These are phyloP conservation scores for Holotrichia oblita DNA, from an alignment of 1,140 invertebrate genomes.

Conservation along the genomic window DNA sequence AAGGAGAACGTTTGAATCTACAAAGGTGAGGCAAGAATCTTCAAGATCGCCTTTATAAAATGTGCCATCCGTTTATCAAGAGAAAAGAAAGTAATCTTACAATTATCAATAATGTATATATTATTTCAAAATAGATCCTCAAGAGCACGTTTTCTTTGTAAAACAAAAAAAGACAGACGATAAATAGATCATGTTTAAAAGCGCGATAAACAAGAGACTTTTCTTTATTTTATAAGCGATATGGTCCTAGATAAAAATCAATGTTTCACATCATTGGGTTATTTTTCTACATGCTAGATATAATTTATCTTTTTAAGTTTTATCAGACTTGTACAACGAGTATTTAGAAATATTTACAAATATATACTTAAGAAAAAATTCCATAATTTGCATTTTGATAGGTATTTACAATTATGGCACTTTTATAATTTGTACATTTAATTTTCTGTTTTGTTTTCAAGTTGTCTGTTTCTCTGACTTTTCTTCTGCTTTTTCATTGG, in stretches of 20 bases:
- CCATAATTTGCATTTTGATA: neutral
- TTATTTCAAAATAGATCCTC: neutral
- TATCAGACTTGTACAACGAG: neutral
- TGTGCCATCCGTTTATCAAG: neutral
- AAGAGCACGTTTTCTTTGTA: neutral
- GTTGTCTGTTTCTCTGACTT: too few relatives aligned
- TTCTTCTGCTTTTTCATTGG: too few relatives aligned
- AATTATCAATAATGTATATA: neutral
- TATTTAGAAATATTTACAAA: neutral
- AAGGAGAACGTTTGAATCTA: neutral
- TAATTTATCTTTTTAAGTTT: neutral
- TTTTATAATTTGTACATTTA: neutral
- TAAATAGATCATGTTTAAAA: neutral
- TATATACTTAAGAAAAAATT: neutral
- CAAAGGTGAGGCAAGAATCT: neutral
- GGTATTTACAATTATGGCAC: neutral
- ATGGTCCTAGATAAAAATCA: neutral
- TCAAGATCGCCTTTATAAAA: neutral
- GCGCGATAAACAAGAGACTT: neutral
- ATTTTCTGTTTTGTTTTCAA: too few relatives aligned
- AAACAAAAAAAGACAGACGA: neutral
- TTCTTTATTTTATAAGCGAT: neutral
- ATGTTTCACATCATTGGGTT: neutral
- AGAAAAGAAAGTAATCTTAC: neutral
- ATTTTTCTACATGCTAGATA: neutral